Evolutionary conservation across 2,797 vertebrate genomes (phyloP), one percentile per base, ranked within the genome.

Genomic region (Schizothorax lantsangensis): DNA sequence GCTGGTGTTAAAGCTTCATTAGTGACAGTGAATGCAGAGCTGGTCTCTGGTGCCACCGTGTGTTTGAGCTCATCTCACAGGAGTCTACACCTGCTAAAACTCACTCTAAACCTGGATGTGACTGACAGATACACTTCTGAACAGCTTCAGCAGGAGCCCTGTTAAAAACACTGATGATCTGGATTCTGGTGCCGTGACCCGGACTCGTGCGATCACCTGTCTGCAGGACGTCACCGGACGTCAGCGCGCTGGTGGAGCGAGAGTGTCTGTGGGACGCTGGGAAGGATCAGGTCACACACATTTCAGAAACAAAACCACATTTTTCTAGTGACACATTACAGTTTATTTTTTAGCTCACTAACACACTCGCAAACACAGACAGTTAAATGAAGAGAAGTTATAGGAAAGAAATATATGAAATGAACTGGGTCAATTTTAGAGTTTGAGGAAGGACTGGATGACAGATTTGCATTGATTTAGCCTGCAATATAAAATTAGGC

Each of bases 211-310:
- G 84, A 93, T 98, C 97, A 99, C 98, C 97, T 98, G 97, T 96
- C 95, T 96, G 97, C 93, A 96, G 94, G 94, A 95, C 95, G 91
- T 98, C 97, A 93, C 96, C 95, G 84, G 97, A 95, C 91, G 96
- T 96, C 95, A 98, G 96, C 90, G 97, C 97, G 92, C 97, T 97
- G 96, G 97, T 98, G 86, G 97, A 98, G 89, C 97, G 97, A 93
- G 97, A 98, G 95, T 98, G 97, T 90, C 96, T 97, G 90, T 96
- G 96, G 93, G 96, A 97, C 87, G 95, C 97, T 98, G 96, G 94
- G 96, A 96, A 95, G 92, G 93, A 94, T 95, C 95, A 94, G 93
- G 66, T 64, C 52, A 87, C 21, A 89, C 72, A 88, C 81, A 86
- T 59, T 79, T 71, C 71, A 84, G 30, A 87, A 47, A 23, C 19